phyloP scores from a whole-genome alignment of 2,797 vertebrate species.

The Aphelocoma californica region DNA sequence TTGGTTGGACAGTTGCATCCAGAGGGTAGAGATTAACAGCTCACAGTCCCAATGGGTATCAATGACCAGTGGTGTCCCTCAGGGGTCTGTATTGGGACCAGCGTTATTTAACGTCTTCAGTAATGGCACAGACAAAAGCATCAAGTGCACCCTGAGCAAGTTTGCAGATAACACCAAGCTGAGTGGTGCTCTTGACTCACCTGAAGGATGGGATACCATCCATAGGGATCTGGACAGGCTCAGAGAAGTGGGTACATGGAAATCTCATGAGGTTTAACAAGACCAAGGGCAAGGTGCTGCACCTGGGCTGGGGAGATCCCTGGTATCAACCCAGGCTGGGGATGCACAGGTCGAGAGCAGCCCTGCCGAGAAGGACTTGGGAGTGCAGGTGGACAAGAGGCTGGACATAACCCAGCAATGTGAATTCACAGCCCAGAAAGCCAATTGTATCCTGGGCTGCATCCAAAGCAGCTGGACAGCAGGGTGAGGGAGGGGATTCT shows the following conservation, averaged over 20 bases:
- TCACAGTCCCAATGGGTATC: background rate
- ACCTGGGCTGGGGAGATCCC: background rate
- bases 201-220: background rate
- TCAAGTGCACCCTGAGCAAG: background rate
- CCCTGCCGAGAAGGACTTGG: background rate
- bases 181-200: background rate
- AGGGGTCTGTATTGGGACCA: background rate
- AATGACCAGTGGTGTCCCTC: background rate
- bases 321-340: accelerated
- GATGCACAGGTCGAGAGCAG: background rate
- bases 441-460: background rate
- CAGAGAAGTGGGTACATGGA: background rate
- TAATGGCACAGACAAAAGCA: background rate
- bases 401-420: background rate
- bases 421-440: background rate
- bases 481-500: background rate
- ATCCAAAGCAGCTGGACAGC: background rate
- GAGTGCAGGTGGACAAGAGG: background rate
- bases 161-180: background rate
- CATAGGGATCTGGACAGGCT: background rate
- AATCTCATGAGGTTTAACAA: background rate
- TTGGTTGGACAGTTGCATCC: background rate
- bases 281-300: background rate
- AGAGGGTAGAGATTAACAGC: background rate
- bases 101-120: background rate